A percentile compares a stretch with the other conserved stretches of the same genome.
Conservation (phyloP, 2,113 vertebrate species). For the Epinephelus fuscoguttatus region DNA sequence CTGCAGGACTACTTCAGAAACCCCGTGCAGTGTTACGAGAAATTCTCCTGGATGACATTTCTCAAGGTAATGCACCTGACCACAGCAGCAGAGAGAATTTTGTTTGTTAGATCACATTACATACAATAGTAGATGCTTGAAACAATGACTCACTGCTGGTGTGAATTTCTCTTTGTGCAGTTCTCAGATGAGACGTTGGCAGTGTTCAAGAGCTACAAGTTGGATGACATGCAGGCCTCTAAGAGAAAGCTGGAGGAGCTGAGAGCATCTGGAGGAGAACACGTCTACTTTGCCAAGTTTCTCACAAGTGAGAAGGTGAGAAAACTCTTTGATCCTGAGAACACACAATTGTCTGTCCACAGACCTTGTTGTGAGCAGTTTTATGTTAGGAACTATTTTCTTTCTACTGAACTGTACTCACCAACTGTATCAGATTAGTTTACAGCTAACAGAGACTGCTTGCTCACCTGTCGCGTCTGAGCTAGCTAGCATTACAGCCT, state of each 20-base stretch:
- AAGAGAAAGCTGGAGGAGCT: slow-evolving; percentile 95
- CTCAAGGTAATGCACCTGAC: slow-evolving; percentile 89
- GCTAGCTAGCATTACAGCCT: too few species aligned
- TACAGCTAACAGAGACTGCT: too few species aligned
- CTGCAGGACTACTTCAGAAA: slow-evolving; percentile 99
- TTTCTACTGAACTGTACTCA: too few species aligned
- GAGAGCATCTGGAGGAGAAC: slow-evolving; percentile 91
- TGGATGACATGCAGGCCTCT: slow-evolving; percentile 97
- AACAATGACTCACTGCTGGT: background rate
- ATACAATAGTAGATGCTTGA: background rate
- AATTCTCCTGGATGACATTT: slow-evolving; percentile 97
- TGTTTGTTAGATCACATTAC: background rate
- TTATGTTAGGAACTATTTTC: too few species aligned
- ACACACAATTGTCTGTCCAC: too few species aligned
- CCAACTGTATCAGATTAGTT: too few species aligned
- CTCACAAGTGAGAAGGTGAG: slow-evolving; percentile 98
- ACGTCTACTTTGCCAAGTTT: slow-evolving; percentile 99
- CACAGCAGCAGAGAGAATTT: too few species aligned
- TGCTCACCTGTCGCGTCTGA: too few species aligned
- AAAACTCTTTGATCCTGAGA: background rate
- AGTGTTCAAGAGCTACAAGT: slow-evolving; percentile 98
- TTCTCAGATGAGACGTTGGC: slow-evolving; percentile 97
- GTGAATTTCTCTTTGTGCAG: slow-evolving; percentile 71
- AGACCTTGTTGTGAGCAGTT: too few species aligned
- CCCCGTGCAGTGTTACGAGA: slow-evolving; percentile 97